A percentile compares a stretch with the other conserved stretches of the same genome.
Conservation (phyloP, 2,888 invertebrate genomes). For the Drosophila quinaria region DNA sequence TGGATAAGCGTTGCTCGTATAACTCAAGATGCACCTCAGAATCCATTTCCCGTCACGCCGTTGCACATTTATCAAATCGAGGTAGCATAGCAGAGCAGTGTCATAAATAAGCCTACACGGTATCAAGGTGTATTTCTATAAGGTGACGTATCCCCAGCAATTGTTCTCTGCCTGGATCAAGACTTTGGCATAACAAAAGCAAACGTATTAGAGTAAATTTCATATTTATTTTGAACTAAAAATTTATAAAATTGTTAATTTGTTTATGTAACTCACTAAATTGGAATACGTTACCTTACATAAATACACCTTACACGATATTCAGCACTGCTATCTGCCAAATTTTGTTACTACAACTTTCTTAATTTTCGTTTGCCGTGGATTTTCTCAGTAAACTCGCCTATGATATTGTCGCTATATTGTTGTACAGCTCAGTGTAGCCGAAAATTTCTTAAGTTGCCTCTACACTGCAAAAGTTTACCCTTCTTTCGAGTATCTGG, state of each 20-base stretch:
- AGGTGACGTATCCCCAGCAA: too few relatives aligned
- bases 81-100: slow-evolving; percentile 35
- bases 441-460: slow-evolving; percentile 71
- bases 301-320: too few relatives aligned
- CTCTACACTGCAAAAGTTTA: slow-evolving; percentile 57
- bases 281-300: too few relatives aligned
- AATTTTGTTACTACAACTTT: slow-evolving; percentile 56
- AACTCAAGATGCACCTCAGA: slow-evolving; percentile 56
- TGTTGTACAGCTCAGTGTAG: slow-evolving; percentile 48
- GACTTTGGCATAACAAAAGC: too few relatives aligned
- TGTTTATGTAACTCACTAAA: too few relatives aligned
- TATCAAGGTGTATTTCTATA: slow-evolving; percentile 4
- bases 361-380: slow-evolving; percentile 68
- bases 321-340: slow-evolving; percentile 21
- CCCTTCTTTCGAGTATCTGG: slow-evolving; percentile 30
- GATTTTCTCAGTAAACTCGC: slow-evolving; percentile 48
- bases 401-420: slow-evolving; percentile 49
- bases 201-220: too few relatives aligned
- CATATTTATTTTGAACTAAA: too few relatives aligned
- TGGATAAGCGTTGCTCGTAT: slow-evolving; percentile 51
- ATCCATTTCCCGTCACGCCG: slow-evolving; percentile 62
- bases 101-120: slow-evolving; percentile 67
- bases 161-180: too few relatives aligned
- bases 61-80: slow-evolving; percentile 64
- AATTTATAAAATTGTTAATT: too few relatives aligned